Base-by-base conservation (phyloP, 1,140 invertebrate genomes). In the Drosophila santomea region DNA sequence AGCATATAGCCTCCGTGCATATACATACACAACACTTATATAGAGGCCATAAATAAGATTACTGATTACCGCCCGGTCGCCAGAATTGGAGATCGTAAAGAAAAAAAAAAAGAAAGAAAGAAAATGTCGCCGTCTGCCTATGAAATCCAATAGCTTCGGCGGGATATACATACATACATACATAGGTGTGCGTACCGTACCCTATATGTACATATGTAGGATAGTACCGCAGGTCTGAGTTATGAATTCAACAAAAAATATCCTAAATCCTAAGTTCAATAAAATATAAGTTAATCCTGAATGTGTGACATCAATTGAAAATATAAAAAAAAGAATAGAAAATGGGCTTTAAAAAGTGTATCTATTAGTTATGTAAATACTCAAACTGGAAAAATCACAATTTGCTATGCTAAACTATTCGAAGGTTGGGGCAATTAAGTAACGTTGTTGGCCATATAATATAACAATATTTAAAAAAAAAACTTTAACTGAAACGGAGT, bases 21-120 rank as follows among this genome's bases (percentile, higher is more conserved):
- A 74, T 57, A 56, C 17, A 74, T 57, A 56, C 17, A 41, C 50
- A 62, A 39, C 23, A 60, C 58, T 57, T 60, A 50, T 74, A 56
- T 76, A 76, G 62, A 25, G 62, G 47, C 74, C 82, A 86, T 88
- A 86, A 86, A 86, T 88, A 88, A 86, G 75, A 88, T 86, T 79
- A 79, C 78, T 77, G 78, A 82, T 86, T 82, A 86, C 62, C 78
- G 55, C 35, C 57, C n/a, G 59, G 59, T 62, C 63, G 63, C 28
- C 69, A 74, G 50, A 74, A 57, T 52, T 39, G 61, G 39, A 47
- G 59, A 32, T 71, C 72, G 66, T 84, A 67, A 67, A 76, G 59
- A 38, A 25, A 57, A 14, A 17, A 39, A 28, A 3, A 39, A 48
- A 17, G 57, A 45, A 57, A 56, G 7, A 38, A 28, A 64, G 20